Evolutionary conservation across 2,113 vertebrate species (phyloP), one percentile per base, ranked within the genome.

Genomic region (Amphiprion percula): DNA sequence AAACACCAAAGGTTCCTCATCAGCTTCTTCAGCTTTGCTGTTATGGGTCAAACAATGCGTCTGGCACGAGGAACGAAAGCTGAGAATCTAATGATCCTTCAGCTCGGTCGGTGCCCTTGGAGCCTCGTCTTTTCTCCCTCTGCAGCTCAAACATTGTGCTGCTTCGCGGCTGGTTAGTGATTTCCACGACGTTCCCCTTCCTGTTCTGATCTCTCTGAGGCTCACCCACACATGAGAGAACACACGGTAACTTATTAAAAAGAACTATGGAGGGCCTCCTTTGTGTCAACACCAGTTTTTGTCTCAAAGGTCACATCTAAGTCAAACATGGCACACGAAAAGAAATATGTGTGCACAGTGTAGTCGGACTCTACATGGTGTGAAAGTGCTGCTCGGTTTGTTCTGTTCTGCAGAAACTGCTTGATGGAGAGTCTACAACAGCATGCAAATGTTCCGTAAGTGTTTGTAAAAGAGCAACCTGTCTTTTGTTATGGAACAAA

Each of bases 201-300:
- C 63, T 76, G 68, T 77, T 86, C 73, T 88, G 86, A 90, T 87
- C 82, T 87, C 82, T 84, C 44, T 90, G 74, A 85, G 55, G 80
- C 77, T 89, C 76, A 79, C 74, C 60, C 82, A 62, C 88, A 85
- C 81, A 90, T 67, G 72, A 71, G 82, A 71, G 16, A 92, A 90
- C 49, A 84, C 82, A 85, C 46, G 24, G 92, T 95, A 80, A 95
- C 92, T 92, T 94, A 94, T 93, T 94, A 94, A 94, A 88, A 87
- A 87, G 61, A 67, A 49, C 84, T 50, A 69, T 41, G 74, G 80
- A 19, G 83, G 90, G 84, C 85, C 90, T 92, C 88, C 71, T 88
- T 89, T 90, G 50, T 78, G 92, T 92, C 91, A 92, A 90, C 92
- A 92, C 41, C 26, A 14, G 59, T 54, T 80, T 91, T 85, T 84